phyloP scores from a whole-genome alignment of 2,888 invertebrate species.

The Merodon equestris region DNA sequence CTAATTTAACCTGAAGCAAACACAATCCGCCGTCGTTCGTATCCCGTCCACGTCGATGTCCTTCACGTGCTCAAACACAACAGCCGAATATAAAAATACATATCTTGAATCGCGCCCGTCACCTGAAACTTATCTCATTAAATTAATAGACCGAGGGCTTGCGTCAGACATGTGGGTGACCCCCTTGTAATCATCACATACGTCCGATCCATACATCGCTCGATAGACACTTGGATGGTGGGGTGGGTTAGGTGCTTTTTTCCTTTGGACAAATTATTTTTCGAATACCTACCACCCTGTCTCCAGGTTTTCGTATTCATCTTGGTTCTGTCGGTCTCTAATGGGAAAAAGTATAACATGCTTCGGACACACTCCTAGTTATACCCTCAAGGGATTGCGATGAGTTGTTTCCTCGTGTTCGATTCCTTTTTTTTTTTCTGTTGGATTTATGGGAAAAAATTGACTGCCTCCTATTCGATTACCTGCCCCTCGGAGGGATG shows the following conservation, averaged over 20 bases:
- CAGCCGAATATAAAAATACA: not conserved
- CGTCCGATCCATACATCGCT: not conserved
- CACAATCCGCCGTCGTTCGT: constrained; percentile 10
- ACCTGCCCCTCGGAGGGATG: constrained; percentile 27
- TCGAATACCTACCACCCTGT: constrained; percentile 16
- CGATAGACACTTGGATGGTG: not conserved
- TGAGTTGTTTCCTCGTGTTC: constrained; percentile 27
- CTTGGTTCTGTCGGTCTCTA: constrained; percentile 27
- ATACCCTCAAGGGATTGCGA: constrained; percentile 40
- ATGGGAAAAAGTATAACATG: constrained; percentile 47
- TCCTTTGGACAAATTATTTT: constrained; percentile 56
- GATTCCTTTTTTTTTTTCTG: too few relatives aligned
- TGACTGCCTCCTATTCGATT: constrained; percentile 48
- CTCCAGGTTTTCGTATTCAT: not conserved
- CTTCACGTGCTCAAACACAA: constrained; percentile 12
- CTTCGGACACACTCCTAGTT: constrained; percentile 40
- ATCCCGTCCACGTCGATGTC: constrained; percentile 21
- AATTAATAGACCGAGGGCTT: constrained; percentile 50
- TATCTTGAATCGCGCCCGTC: constrained; percentile 38
- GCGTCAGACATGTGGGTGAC: constrained; percentile 9
- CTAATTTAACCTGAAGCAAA: constrained; percentile 53
- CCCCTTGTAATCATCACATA: constrained; percentile 46
- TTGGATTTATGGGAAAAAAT: constrained; percentile 46
- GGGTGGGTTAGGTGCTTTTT: constrained; percentile 14
- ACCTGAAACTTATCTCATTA: constrained; percentile 65